phyloP scores from a whole-genome alignment of 2,888 invertebrate species.

The Ophioninae sp. region DNA sequence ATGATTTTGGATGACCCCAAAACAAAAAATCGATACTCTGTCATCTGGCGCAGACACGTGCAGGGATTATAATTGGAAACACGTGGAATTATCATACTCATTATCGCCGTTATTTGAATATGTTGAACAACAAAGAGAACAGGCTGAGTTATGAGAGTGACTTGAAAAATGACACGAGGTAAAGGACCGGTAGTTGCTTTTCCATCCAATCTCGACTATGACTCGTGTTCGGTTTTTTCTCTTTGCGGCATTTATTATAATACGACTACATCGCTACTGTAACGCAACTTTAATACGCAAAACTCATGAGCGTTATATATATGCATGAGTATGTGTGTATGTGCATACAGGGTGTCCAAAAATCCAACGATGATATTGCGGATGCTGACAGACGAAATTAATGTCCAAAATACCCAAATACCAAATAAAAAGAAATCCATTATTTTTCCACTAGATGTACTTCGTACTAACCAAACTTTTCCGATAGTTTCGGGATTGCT shows the following conservation, averaged over 20 bases:
- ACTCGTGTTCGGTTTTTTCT: slow-evolving; percentile 17
- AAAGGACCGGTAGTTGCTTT: slow-evolving; percentile 35
- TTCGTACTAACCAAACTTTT: too few relatives aligned
- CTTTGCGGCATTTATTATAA: slow-evolving; percentile 4
- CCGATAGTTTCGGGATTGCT: too few relatives aligned
- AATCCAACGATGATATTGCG: too few relatives aligned
- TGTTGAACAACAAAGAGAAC: background rate
- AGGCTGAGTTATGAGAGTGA: background rate
- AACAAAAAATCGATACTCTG: too few relatives aligned
- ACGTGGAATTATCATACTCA: slow-evolving; percentile 12
- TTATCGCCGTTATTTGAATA: background rate
- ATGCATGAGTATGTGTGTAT: background rate
- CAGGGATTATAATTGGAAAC: background rate
- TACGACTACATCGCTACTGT: slow-evolving; percentile 34
- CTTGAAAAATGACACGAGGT: slow-evolving; percentile 7
- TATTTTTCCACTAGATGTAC: too few relatives aligned
- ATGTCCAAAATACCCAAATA: too few relatives aligned
- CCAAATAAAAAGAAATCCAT: too few relatives aligned
- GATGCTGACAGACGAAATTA: too few relatives aligned
- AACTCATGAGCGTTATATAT: slow-evolving; percentile 20
- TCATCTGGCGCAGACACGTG: too few relatives aligned
- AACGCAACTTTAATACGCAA: slow-evolving; percentile 45
- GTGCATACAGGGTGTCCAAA: too few relatives aligned
- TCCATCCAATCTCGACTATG: slow-evolving; percentile 22
- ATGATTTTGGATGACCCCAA: too few relatives aligned